Base-by-base conservation (phyloP, 2,797 vertebrate species). In the Carapus acus region DNA sequence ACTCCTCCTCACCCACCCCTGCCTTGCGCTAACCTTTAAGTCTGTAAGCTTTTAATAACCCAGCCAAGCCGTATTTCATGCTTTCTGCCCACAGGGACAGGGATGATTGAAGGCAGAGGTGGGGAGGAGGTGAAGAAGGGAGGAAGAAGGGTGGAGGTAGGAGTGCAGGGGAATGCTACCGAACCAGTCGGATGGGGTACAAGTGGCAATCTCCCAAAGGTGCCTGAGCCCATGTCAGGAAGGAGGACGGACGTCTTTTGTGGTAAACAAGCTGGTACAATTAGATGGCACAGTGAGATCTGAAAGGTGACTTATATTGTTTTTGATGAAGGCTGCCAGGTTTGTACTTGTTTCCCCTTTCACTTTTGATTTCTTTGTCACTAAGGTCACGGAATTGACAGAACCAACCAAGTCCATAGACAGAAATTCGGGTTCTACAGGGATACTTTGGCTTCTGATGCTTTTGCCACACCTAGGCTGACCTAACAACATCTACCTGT, bases 161-260 rank as follows among this genome's bases (percentile, higher is more conserved):
- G n/a, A n/a, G n/a, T n/a, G n/a, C n/a, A n/a, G n/a, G 58, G 67
- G 84, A 90, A 90, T 88, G 88, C 33, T 48, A 77, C 79, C 65
- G 41, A 71, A 87, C 88, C 83, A 74, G 88, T 89, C 74, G 38
- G 73, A 49, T 68, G 55, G 60, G 78, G 79, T 76, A 65, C 65
- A 36, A 71, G 62, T 33, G 31, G 63, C 67, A 77, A 70, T 36
- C 39, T 62, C 67, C 68, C 18, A 3, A 29, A 71, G 71, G 55
- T 71, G 60, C 62, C 69, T 52, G 37, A 62, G 59, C 44, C 52
- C 23, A 44, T 50, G 37, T 37, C 33, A 57, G 24, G 19, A 53
- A 39, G 36, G 43, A n/a, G 44, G 19, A 27, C 15, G 54, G 29
- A 43, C 37, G 41, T 41, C 27, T 56, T 19, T 56, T 49, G 8